A percentile compares a stretch with the other conserved stretches of the same genome.
Conservation (phyloP, 2,113 vertebrate genomes). For the Corythaeola cristata region DNA sequence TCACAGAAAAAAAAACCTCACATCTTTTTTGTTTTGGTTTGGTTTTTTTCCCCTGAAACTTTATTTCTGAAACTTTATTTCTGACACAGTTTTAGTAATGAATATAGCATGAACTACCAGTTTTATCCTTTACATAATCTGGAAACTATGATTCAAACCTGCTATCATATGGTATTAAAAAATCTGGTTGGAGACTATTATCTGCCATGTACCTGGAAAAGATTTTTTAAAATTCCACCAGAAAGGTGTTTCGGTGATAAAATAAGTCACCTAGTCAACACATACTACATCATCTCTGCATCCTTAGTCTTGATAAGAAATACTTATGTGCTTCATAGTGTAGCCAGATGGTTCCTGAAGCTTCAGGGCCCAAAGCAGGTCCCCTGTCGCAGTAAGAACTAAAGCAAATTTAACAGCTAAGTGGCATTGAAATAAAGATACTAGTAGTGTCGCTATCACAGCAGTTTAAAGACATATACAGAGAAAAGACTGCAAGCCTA, state of each 20-base stretch:
- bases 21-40: background rate
- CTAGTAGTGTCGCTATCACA: background rate
- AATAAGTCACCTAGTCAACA: background rate
- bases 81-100: background rate
- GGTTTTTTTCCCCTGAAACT: background rate
- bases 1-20: background rate
- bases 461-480: background rate
- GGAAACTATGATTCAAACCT: background rate
- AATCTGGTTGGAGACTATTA: background rate
- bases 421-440: background rate
- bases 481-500: background rate
- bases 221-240: background rate
- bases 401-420: background rate
- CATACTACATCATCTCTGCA: background rate
- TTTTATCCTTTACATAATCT: background rate
- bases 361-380: background rate
- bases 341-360: background rate
- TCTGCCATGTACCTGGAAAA: background rate
- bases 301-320: background rate
- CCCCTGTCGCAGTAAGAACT: background rate
- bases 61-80: background rate
- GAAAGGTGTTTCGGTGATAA: background rate
- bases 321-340: background rate
- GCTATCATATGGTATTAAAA: background rate
- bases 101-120: background rate